Base-by-base conservation (phyloP, 2,888 invertebrate genomes). In the Automeris io region DNA sequence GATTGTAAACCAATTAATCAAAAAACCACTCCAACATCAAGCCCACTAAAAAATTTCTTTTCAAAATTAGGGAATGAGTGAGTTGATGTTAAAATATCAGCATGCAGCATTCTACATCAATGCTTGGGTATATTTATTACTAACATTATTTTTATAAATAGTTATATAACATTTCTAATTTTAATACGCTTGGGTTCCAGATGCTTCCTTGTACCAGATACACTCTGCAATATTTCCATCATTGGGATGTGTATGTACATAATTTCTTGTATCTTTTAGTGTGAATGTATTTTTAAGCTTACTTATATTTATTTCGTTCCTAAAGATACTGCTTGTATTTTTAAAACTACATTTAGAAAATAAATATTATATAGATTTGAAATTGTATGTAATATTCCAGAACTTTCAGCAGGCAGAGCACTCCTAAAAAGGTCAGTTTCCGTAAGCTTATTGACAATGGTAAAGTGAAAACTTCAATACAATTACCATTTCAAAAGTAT, bases 401-500 rank as follows among this genome's bases (percentile, higher is more conserved):
- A 42, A 70, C 70, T 31, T 78, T 74, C 35, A 80, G 78, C 47
- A 71, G 76, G 46, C 83, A 86, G 52, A 85, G 85, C 48, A 85
- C 85, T 24, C 86, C 86, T 5, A 85, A 83, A 45, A 81, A 76
- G 49, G 85, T 83, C 3, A 86, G 81, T 52, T 85, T 86, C 43
- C 69, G 79, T 2, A 81, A 78, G 50, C 67, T 85, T 37, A 75
- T 86, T 46, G 85, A 88, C 51, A 87, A 81, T 50, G 76, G 75
- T 18, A 74, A 76, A 44, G 76, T 74, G 7, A 79, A 83, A 57
- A 83, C 81, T 8, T 81, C 87, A 6, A 88, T 87, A 42, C 93
- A 92, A 56, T 89, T 91, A 87, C 91, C 92, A 7, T 92, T 93
- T 57, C 88, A 72, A 42, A 83, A 82, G 43, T 77, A 79, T 42